phyloP scores from a whole-genome alignment of 2,797 vertebrate genomes.

The Centroberyx gerrardi region DNA sequence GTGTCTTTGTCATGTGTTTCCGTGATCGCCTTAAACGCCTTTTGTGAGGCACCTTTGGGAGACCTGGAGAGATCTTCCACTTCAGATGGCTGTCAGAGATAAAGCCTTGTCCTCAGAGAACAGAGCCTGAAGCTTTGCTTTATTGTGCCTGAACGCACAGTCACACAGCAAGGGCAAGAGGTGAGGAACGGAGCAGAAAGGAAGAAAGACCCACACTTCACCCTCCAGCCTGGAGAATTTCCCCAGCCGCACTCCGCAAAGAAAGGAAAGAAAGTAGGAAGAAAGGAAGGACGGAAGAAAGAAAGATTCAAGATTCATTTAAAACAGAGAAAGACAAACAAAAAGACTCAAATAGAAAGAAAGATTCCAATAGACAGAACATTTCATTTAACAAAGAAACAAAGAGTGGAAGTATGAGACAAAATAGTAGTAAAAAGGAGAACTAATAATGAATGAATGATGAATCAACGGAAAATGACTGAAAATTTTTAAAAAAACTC shows the following conservation, averaged over 20 bases:
- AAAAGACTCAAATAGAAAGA: neutral
- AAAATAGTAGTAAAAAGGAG: no score
- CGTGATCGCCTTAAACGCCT: constrained; percentile 36
- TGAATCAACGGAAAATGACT: neutral
- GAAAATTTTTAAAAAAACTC: no score
- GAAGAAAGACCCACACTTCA: constrained; percentile 15
- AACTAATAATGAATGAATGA: neutral
- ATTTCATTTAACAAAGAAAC: no score
- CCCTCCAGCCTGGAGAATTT: constrained; percentile 30
- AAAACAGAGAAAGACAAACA: no score
- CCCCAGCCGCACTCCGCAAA: constrained; percentile 42
- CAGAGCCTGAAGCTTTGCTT: neutral
- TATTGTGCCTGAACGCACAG: constrained; percentile 19
- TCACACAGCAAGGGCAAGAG: constrained; percentile 37
- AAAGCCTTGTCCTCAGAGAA: constrained; percentile 36
- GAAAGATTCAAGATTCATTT: neutral
- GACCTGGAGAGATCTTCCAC: constrained; percentile 2
- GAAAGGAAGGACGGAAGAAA: neutral
- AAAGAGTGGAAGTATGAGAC: no score
- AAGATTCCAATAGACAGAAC: no score
- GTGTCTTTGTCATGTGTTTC: neutral
- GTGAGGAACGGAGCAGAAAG: constrained; percentile 29
- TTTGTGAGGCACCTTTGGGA: constrained; percentile 8
- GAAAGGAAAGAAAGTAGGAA: neutral
- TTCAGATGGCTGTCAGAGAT: constrained; percentile 47